phyloP scores from a whole-genome alignment of 2,113 vertebrate genomes.

The Panthera uncia region DNA sequence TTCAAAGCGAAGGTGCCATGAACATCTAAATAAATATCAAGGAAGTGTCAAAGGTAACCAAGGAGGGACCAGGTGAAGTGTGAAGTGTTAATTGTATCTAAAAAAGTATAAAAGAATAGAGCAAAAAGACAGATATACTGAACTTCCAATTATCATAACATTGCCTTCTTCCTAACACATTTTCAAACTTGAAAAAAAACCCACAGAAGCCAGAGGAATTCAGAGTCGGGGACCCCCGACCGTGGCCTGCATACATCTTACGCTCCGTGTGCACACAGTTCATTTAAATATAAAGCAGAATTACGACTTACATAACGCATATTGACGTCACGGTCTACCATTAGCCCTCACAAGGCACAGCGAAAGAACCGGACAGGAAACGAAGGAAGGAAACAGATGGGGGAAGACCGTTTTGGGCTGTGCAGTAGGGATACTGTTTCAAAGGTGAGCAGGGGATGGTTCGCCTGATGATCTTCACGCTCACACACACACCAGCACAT shows the following conservation, averaged over 20 bases:
- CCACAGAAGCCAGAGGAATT: slow-evolving; percentile 79
- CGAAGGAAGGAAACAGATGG: slow-evolving; percentile 49
- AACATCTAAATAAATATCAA: slow-evolving; percentile 85
- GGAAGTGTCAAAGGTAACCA: slow-evolving; percentile 82
- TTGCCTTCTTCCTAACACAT: slow-evolving; percentile 82
- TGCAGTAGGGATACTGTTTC: background rate
- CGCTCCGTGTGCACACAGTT: slow-evolving; percentile 63
- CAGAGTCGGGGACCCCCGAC: slow-evolving; percentile 72
- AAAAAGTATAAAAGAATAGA: slow-evolving; percentile 64
- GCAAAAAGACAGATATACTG: slow-evolving; percentile 79
- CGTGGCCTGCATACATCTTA: slow-evolving; percentile 78
- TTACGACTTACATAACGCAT: slow-evolving; percentile 81
- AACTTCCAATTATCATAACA: slow-evolving; percentile 85
- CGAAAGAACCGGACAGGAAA: slow-evolving; percentile 54
- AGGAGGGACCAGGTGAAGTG: slow-evolving; percentile 82
- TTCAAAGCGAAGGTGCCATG: slow-evolving; percentile 83
- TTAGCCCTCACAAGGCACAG: slow-evolving; percentile 70
- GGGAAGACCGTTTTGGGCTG: slow-evolving; percentile 36
- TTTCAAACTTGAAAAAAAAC: slow-evolving; percentile 80
- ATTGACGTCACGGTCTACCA: slow-evolving; percentile 75
- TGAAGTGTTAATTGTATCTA: slow-evolving; percentile 84
- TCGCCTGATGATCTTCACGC: background rate
- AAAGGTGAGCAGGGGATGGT: background rate
- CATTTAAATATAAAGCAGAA: slow-evolving; percentile 82
- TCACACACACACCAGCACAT: background rate